Conservation (phyloP, 2,113 vertebrate genomes). For the Cryptotis parvus region DNA sequence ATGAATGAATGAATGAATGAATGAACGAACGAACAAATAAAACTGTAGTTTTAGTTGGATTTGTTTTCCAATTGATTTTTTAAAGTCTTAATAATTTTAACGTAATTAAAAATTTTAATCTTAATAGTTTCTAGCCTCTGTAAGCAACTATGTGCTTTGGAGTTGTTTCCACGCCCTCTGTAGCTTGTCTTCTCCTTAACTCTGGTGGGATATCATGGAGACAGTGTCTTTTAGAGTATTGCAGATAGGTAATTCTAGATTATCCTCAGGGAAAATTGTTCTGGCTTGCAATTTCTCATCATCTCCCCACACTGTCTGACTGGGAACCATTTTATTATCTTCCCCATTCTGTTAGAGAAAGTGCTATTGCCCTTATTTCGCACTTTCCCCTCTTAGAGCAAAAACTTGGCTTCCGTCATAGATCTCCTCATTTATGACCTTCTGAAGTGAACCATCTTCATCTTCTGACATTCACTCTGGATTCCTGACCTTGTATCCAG, state of each 20-base stretch:
- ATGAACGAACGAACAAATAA: no score
- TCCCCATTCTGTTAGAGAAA: neutral
- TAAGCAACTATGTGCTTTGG: neutral
- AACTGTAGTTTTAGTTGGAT: neutral
- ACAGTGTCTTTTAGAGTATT: neutral
- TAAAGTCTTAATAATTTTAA: neutral
- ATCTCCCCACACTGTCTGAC: neutral
- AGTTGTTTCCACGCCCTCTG: slow-evolving; percentile 18
- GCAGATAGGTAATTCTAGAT: neutral
- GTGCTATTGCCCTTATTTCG: neutral
- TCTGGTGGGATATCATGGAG: neutral
- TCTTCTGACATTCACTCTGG: neutral
- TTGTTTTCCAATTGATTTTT: neutral
- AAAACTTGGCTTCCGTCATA: neutral
- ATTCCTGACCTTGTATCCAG: neutral
- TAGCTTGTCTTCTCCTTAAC: slow-evolving; percentile 33
- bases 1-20: no score
- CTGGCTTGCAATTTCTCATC: neutral
- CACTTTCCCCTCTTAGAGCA: neutral
- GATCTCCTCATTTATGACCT: neutral
- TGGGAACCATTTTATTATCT: neutral
- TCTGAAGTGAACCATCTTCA: neutral
- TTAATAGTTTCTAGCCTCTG: slow-evolving; percentile 14
- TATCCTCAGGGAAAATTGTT: neutral
- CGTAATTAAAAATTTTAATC: neutral